Base-by-base conservation (phyloP, 2,888 invertebrate species). In the Acheta domesticus region DNA sequence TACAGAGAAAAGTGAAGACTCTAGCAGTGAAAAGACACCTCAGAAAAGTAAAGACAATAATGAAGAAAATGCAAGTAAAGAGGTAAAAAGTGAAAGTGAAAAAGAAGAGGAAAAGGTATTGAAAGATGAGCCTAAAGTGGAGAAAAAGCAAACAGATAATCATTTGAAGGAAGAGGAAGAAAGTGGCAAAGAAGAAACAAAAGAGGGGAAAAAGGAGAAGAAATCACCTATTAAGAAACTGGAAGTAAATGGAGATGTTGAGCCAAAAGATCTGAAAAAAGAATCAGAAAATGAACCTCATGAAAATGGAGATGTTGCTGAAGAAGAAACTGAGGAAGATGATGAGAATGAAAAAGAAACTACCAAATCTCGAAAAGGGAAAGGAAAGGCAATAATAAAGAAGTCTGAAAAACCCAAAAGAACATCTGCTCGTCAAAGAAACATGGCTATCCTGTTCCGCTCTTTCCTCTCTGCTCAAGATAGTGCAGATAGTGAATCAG, bases 371-470 rank as follows among this genome's bases (percentile, higher is more conserved):
- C 73, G 48, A 19, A 82, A 82, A 77, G 82, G 83, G 73, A 83
- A 83, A 79, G 80, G 79, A 20, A 81, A 82, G 79, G 73, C 78
- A 62, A 23, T 79, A 75, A 79, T 74, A 77, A 77, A 77, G n/a
- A 75, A 77, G 75, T 74, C 74, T 36, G 75, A 78, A 75, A 48
- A 74, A 19, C 4, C 77, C 73, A 16, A 77, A 36, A 76, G 80
- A 81, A 21, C 49, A 20, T 76, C 76, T 12, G 23, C 79, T 50
- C 76, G 81, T 16, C 77, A 49, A 16, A 49, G 76, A n/a, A 49
- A 76, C 19, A 80, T 80, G 19, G 73, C 77, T 48, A 75, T 76
- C 14, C 73, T 82, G 76, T 82, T 82, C 73, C 80, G 76, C 50
- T 62, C 78, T 1, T 49, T 81, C 48, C 74, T 82, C 12, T 77